Base-by-base conservation (phyloP, 2,888 invertebrate genomes). In the Brachynemurus nebulosus region DNA sequence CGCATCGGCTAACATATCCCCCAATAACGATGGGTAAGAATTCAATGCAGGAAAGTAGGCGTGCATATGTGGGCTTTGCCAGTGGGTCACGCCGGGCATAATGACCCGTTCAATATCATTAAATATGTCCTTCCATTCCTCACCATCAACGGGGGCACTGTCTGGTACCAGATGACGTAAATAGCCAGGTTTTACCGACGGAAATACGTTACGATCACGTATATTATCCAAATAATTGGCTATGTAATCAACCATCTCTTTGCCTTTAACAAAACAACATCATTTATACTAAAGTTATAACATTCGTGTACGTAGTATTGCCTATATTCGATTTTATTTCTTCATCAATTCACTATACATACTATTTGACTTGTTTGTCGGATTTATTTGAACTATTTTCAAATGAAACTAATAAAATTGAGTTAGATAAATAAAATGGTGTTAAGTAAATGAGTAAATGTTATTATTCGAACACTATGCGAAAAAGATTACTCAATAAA, bases 61-160 rank as follows among this genome's bases (percentile, higher is more conserved):
- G 61, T 97, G 96, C 95, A 95, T 96, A 57, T 93, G 85, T 0
- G 96, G 96, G 59, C 90, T 90, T 64, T 96, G 95, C 91, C 92
- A 92, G 59, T 92, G 91, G 1, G 90, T 90, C 51, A 97, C 88
- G 54, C 97, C 97, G 0, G 97, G 96, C 91, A 98, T 93, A 45
- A 98, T 86, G 53, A 93, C 85, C 27, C 80, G 72, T 55, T 98
- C 93, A 1, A 98, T 80, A 60, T 98, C 98, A 34, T 74, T 72
- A 57, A 97, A 86, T 52, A 98, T 95, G 39, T 78, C 72, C n/a
- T 85, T 79, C 89, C 91, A 98, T 2, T 77, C 65, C 64, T 98
- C 96, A 0, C 91, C 88, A 12, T 80, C 73, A 3, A 79, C 61
- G 0, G 98, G 98, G 0, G 97, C 92, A 17, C 80, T 76, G 18